Evolutionary conservation across 2,113 vertebrate genomes (phyloP).

Genomic region (Saimiri boliviensis): DNA sequence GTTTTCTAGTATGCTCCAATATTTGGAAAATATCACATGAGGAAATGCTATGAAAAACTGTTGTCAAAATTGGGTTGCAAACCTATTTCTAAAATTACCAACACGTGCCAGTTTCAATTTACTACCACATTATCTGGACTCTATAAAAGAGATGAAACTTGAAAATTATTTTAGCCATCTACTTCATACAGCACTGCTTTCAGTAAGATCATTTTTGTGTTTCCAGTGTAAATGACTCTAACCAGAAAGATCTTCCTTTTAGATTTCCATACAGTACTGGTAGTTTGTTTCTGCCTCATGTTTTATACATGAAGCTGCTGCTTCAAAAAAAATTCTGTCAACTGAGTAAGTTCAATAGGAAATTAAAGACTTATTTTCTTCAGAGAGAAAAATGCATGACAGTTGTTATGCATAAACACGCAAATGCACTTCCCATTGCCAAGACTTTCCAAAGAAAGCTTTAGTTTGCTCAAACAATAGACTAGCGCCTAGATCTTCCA

Average conservation of each 20-base stretch:
- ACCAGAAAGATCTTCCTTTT: constrained; percentile 48
- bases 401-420: constrained; percentile 75
- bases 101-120: background rate
- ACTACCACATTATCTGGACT: constrained; percentile 5
- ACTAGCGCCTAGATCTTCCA: constrained; percentile 40
- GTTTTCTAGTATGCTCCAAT: background rate
- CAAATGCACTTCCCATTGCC: constrained; percentile 70
- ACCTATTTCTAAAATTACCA: constrained; percentile 49
- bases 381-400: constrained; percentile 63
- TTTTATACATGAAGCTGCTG: constrained; percentile 68
- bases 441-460: constrained; percentile 76
- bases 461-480: constrained; percentile 73
- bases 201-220: constrained; percentile 49
- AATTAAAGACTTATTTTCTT: constrained; percentile 77
- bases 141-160: constrained; percentile 25
- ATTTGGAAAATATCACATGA: constrained; percentile 33
- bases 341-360: constrained; percentile 72
- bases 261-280: constrained; percentile 63
- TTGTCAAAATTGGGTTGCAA: constrained; percentile 32
- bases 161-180: constrained; percentile 55
- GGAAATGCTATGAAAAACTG: background rate
- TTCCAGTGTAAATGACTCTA: constrained; percentile 57
- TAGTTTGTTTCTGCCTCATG: constrained; percentile 57
- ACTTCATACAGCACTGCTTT: constrained; percentile 19
- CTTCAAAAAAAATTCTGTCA: constrained; percentile 60